Conservation (phyloP, 2,888 invertebrate genomes). For the Synergus umbraculus region DNA sequence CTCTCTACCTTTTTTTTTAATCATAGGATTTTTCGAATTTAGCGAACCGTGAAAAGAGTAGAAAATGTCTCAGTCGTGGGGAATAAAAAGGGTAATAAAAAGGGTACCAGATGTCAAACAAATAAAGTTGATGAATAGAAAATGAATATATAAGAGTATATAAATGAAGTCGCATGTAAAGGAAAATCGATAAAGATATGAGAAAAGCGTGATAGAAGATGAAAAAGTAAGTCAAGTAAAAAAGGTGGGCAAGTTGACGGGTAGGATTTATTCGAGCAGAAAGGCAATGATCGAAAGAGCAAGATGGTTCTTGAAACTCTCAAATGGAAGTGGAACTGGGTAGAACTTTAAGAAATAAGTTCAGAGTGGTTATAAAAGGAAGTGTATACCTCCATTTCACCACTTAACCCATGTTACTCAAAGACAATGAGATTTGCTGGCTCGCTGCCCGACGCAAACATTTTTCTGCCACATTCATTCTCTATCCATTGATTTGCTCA, state of each 20-base stretch:
- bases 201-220: neutral
- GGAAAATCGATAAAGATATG: neutral
- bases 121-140: neutral
- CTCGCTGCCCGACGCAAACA: constrained; percentile 25
- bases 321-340: constrained; percentile 18
- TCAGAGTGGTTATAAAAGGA: constrained; percentile 22
- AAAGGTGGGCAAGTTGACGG: constrained; percentile 25
- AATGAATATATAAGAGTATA: neutral
- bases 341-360: constrained; percentile 40
- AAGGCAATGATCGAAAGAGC: constrained; percentile 24
- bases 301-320: constrained; percentile 18
- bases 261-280: constrained; percentile 25
- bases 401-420: constrained; percentile 38
- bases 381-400: constrained; percentile 19
- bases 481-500: constrained; percentile 24
- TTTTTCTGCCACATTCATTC: constrained; percentile 21
- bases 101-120: neutral
- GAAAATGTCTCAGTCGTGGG: neutral
- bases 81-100: neutral
- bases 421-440: constrained; percentile 38
- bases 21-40: neutral
- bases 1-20: neutral
- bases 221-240: constrained; percentile 10
- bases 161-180: neutral
- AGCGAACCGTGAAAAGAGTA: neutral